Conservation (phyloP, 1,140 invertebrate species). For the Nasonia giraulti region DNA sequence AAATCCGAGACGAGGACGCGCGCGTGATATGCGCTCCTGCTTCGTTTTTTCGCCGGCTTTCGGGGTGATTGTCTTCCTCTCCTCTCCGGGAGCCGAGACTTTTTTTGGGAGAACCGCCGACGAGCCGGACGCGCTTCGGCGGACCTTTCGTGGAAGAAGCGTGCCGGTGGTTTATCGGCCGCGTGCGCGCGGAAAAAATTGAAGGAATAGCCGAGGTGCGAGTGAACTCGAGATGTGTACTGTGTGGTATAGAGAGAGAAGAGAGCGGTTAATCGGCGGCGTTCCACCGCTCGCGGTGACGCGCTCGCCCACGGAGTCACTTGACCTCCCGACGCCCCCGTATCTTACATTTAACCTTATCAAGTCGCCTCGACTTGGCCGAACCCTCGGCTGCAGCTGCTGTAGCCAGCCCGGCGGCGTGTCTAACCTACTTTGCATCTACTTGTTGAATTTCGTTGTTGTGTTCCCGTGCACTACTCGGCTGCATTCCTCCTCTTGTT, state of each 20-base stretch:
- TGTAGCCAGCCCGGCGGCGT: background rate
- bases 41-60: background rate
- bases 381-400: constrained; percentile 58
- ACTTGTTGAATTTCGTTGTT: background rate
- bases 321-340: constrained; percentile 73
- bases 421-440: constrained; percentile 32
- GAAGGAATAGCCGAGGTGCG: no score
- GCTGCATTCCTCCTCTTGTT: no score
- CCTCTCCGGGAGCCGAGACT: background rate
- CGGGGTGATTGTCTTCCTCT: background rate
- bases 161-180: background rate
- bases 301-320: constrained; percentile 70
- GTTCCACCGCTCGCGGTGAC: constrained; percentile 60
- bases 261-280: constrained; percentile 64
- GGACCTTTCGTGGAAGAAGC: background rate
- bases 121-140: background rate
- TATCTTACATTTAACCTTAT: constrained; percentile 73
- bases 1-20: background rate
- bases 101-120: background rate
- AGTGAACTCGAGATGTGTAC: background rate
- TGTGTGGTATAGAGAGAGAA: background rate
- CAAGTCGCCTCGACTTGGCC: constrained; percentile 70
- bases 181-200: no score
- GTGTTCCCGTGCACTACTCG: background rate
- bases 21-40: background rate